Base-by-base conservation (phyloP, 2,888 invertebrate genomes). In the Stenichneumon culpator region DNA sequence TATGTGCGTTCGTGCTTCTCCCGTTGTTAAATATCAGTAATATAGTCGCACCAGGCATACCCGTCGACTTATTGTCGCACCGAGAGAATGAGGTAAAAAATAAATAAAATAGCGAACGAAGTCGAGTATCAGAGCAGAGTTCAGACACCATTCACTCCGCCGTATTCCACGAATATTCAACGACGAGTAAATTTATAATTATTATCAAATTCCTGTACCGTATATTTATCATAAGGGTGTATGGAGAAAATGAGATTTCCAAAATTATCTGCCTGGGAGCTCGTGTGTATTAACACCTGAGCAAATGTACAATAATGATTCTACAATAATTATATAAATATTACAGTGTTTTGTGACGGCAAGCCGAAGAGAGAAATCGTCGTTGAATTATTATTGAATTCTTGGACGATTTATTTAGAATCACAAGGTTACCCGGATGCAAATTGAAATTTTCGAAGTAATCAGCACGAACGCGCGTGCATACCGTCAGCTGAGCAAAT, bases 21-120 rank as follows among this genome's bases (percentile, higher is more conserved):
- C 57, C 32, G 65, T 78, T 82, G 78, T 83, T 72, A 77, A 83
- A 83, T 60, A 60, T 60, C 54, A 44, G 22, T 32, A 22, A 68
- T 47, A 72, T 52, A 67, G 50, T 52, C 19, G 28, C n/a, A 44
- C 44, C 54, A 19, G n/a, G 60, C 11, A 39, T 28, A 73, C 50
- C 52, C 44, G 77, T 70, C 75, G 65, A 83, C 74, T 80, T 80
- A 80, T 75, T 80, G 73, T 83, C 63, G 70, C 47, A 14, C 63
- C 50, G 54, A 67, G 75, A 72, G 60, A 80, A 75, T 50, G 65
- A 63, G 25, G 44, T 5, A 2, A 60, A 50, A 28, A 73, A 83
- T 57, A 36, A 68, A 54, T 14, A 60, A 19, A 65, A 72, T n/a
- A 39, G 19, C 39, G 22, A 67, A 67, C 65, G 44, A 47, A 50